phyloP scores from a whole-genome alignment of 2,888 invertebrate species.

The Steinernema carpocapsae region DNA sequence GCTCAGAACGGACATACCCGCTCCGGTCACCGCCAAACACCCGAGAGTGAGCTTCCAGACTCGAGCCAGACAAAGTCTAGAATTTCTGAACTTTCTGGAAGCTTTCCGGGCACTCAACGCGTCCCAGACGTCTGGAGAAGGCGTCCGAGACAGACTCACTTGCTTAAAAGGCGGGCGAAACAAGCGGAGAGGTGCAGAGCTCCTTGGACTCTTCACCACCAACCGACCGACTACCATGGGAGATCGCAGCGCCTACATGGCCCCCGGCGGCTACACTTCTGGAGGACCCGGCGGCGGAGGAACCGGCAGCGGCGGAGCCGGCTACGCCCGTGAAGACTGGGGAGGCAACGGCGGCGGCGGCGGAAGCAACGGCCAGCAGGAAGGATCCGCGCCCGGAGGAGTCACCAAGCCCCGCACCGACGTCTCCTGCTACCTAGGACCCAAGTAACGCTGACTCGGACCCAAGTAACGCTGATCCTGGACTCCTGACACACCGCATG shows the following conservation, averaged over 20 bases:
- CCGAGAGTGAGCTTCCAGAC: no score
- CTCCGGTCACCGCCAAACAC: no score
- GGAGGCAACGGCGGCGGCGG: conserved; percentile 34
- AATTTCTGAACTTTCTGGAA: no score
- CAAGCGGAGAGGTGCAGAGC: not conserved
- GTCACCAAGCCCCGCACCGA: conserved; percentile 39
- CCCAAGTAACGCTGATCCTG: no score
- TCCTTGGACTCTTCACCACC: not conserved
- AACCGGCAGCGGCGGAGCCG: conserved; percentile 34
- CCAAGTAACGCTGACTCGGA: conserved; percentile 36
- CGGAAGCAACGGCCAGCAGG: conserved; percentile 11
- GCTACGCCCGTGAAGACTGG: conserved; percentile 40
- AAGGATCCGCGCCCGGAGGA: not conserved
- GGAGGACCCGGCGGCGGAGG: conserved; percentile 35
- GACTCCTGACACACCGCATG: no score
- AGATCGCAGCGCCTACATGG: conserved; percentile 34
- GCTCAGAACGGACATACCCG: no score
- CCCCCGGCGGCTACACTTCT: conserved; percentile 30
- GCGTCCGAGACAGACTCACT: not conserved
- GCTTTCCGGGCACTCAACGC: no score
- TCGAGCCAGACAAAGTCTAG: no score
- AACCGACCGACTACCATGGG: conserved; percentile 28
- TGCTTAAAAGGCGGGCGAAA: not conserved
- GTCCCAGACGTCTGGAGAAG: no score
- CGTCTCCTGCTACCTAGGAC: conserved; percentile 41